Base-by-base conservation (phyloP, 2,888 invertebrate genomes). In the Ochropleura leucogaster region DNA sequence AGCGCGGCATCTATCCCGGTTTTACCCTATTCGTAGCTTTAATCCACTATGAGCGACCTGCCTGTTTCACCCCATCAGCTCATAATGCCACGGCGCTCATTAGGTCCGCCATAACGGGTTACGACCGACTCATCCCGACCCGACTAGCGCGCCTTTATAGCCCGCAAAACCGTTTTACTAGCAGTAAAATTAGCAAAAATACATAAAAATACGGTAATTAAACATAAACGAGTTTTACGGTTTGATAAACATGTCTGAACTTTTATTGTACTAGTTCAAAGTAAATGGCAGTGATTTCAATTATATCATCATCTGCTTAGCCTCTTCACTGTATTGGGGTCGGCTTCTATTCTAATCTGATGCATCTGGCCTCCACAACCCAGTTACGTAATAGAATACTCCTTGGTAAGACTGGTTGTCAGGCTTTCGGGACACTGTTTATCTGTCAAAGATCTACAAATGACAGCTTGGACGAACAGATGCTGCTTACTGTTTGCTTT, bases 121-220 rank as follows among this genome's bases (percentile, higher is more conserved):
- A 85, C 87, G 84, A 82, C 72, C 85, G 83, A 59, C 64, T 79
- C 80, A 85, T 79, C 71, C 80, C 67, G 59, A 72, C 69, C 80
- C 67, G 59, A 72, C 66, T 51, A 73, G 69, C 80, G 20, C 59
- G 69, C 53, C 40, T 78, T 85, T 77, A 85, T 79, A 64, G 78
- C 68, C 87, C 86, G 80, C 87, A 86, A 85, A 87, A 80, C 79
- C 66, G 77, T 82, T 82, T 84, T 78, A 75, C 74, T 79, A 53
- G 16, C 65, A 70, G 85, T 85, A 80, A 83, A 87, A 86, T 87
- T 86, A 87, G 80, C 78, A 67, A 75, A 85, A 85, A 83, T 80
- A 79, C 78, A 87, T 87, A 75, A 87, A 87, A 85, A 85, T 83
- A 63, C 66, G 72, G 74, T 74, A 83, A 87, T 87, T 87, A 85